These are phyloP conservation scores for Perdita meconis DNA, from an alignment of 2,888 invertebrate species.

Conservation along the genomic window DNA sequence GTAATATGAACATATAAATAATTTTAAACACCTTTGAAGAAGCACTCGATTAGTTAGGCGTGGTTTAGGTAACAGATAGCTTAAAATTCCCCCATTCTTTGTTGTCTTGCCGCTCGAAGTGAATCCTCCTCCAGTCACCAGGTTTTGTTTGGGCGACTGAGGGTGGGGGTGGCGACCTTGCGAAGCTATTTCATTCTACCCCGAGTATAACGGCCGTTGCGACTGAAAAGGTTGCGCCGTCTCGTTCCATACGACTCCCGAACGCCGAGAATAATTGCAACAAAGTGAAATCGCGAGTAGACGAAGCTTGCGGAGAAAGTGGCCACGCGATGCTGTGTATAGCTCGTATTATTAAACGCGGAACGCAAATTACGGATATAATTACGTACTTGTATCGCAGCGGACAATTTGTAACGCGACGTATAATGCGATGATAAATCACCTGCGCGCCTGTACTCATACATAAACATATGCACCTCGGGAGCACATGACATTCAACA, in stretches of 20 bases:
- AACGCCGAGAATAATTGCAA: constrained; percentile 2
- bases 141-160: not conserved
- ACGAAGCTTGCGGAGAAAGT: constrained; percentile 44
- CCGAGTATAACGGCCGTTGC: not conserved
- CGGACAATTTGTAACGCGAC: constrained; percentile 70
- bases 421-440: constrained; percentile 73
- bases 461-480: constrained; percentile 70
- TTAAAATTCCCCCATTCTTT: too few relatives aligned
- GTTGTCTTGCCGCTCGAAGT: too few relatives aligned
- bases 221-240: not conserved
- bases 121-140: too few relatives aligned
- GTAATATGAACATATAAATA: too few relatives aligned
- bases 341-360: constrained; percentile 52
- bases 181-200: not conserved
- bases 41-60: too few relatives aligned
- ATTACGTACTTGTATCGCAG: constrained; percentile 67
- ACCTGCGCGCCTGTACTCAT: constrained; percentile 64
- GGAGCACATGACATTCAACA: constrained; percentile 68
- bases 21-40: too few relatives aligned
- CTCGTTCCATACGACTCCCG: not conserved
- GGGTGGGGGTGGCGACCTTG: not conserved
- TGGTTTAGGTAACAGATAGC: too few relatives aligned
- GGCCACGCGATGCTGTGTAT: constrained; percentile 30
- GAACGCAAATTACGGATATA: constrained; percentile 66
- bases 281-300: not conserved